These are phyloP conservation scores for Myiopsitta monachus DNA, from an alignment of 2,113 vertebrate genomes.

Conservation along the genomic window DNA sequence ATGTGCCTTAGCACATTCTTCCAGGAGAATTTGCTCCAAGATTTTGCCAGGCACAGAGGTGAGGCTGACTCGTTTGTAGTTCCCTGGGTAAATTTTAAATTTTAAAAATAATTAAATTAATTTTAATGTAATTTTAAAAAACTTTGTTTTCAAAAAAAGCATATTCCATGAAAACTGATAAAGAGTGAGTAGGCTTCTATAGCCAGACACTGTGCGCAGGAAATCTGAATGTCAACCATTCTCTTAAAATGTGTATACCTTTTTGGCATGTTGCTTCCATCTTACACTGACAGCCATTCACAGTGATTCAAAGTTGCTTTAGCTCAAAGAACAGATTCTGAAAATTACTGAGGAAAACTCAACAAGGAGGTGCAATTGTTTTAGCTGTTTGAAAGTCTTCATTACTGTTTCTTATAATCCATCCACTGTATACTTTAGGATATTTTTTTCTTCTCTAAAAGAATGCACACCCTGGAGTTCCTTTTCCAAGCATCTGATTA, in stretches of 20 bases:
- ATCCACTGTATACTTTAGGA: not conserved
- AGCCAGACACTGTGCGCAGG: not conserved
- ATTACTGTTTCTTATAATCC: not conserved
- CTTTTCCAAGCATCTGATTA: not conserved
- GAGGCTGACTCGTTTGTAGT: no score
- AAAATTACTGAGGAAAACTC: not conserved
- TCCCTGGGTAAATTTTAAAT: not conserved
- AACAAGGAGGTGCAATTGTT: not conserved
- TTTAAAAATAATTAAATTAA: no score
- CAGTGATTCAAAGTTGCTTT: not conserved
- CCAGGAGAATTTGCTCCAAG: no score
- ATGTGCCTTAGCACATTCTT: no score
- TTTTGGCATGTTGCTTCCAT: not conserved
- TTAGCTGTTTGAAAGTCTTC: not conserved
- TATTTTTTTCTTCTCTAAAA: not conserved
- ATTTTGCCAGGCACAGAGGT: no score
- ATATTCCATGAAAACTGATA: not conserved
- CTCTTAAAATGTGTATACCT: not conserved
- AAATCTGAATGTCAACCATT: not conserved
- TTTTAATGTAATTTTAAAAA: not conserved
- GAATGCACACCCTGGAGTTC: not conserved
- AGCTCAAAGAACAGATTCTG: not conserved
- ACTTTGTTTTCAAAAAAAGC: not conserved
- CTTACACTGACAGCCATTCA: not conserved
- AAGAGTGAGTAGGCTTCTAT: not conserved